Percentiles rank a stretch among this genome's conserved stretches.
phyloP scores from a whole-genome alignment of 2,113 vertebrate genomes.

The Panurus biarmicus region DNA sequence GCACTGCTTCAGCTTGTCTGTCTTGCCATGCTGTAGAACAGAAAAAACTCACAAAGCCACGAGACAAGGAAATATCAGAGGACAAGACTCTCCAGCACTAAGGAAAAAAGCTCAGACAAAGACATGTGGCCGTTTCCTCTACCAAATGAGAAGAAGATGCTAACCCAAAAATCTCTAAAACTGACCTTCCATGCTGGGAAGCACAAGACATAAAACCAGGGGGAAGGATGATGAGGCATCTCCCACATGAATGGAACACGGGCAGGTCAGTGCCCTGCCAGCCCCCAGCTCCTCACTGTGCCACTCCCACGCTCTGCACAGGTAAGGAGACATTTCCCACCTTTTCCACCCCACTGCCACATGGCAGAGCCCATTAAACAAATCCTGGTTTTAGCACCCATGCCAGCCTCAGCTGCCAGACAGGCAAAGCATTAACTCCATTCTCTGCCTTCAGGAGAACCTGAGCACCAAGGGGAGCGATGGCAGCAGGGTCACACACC shows the following conservation, averaged over 20 bases:
- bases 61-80: neutral
- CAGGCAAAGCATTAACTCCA: neutral
- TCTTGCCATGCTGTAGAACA: neutral
- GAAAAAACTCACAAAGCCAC: neutral
- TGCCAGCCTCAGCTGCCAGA: neutral
- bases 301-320: neutral
- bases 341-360: neutral
- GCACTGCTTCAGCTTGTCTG: neutral
- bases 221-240: neutral
- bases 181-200: neutral
- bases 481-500: neutral
- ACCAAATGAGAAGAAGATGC: neutral
- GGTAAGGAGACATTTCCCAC: neutral
- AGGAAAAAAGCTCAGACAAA: neutral
- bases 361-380: neutral
- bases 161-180: neutral
- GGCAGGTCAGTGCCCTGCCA: accelerated
- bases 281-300: neutral
- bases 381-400: neutral
- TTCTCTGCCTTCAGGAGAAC: neutral
- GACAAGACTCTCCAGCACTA: neutral
- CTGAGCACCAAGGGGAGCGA: too few species aligned
- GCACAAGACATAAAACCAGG: neutral
- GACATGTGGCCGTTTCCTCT: neutral
- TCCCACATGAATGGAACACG: neutral